A percentile compares a stretch with the other conserved stretches of the same genome.
Evolutionary conservation across 2,797 vertebrate genomes (phyloP).

Genomic region (Nannoperca obscura): DNA sequence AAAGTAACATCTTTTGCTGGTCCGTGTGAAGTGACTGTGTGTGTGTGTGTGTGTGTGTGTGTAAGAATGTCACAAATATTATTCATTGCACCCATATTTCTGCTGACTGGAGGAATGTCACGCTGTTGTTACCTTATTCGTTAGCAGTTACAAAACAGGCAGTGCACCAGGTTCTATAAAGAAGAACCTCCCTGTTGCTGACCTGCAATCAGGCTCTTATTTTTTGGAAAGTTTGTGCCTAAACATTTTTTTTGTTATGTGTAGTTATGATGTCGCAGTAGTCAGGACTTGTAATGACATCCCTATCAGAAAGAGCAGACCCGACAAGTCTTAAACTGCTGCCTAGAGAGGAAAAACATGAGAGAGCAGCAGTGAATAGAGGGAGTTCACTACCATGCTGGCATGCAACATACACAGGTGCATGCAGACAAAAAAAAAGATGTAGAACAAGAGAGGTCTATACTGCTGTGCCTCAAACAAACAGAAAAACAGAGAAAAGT

Average conservation of each 20-base stretch:
- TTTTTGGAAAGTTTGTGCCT: slow-evolving; percentile 43
- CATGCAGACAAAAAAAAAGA: slow-evolving; percentile 37
- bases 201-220: slow-evolving; percentile 40
- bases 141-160: slow-evolving; percentile 41
- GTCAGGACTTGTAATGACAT: slow-evolving; percentile 72
- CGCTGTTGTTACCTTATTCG: slow-evolving; percentile 17
- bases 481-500: slow-evolving; percentile 29
- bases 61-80: slow-evolving; percentile 27
- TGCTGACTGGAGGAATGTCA: slow-evolving; percentile 31
- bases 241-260: slow-evolving; percentile 49
- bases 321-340: slow-evolving; percentile 86
- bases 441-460: not conserved
- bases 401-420: slow-evolving; percentile 57
- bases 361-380: slow-evolving; percentile 78
- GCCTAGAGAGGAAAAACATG: slow-evolving; percentile 82
- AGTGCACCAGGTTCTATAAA: slow-evolving; percentile 38
- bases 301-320: slow-evolving; percentile 85
- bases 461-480: slow-evolving; percentile 28
- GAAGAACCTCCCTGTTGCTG: slow-evolving; percentile 48
- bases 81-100: slow-evolving; percentile 41
- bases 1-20: slow-evolving; percentile 54
- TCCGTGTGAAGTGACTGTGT: slow-evolving; percentile 31
- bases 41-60: slow-evolving; percentile 26
- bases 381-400: slow-evolving; percentile 55
- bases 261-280: slow-evolving; percentile 65